Base-by-base conservation (phyloP, 2,888 invertebrate genomes). In the Hirtodrosophila trivittata region DNA sequence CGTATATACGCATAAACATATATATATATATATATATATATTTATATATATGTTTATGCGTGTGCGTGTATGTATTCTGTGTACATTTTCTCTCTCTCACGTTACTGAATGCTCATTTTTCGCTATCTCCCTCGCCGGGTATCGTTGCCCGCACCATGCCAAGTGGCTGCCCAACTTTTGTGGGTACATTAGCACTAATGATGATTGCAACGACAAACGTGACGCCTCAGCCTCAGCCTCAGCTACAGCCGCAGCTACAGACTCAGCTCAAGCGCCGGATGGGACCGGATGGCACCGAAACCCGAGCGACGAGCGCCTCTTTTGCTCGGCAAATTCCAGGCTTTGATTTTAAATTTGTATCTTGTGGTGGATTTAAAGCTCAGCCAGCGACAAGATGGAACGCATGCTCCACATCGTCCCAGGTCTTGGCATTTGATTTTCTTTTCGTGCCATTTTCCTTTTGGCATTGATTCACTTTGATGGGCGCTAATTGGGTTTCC, bases 131-230 rank as follows among this genome's bases (percentile, higher is more conserved):
- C 33, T 39, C 25, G 14, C 30, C 26, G 32, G 35, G 39, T 55
- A 49, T 32, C 41, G 39, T 50, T 42, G 45, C 67, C 54, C 51
- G 54, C 32, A 38, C 54, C 65, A 52, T 41, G 62, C 60, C 63
- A 66, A 73, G 70, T 66, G 64, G 72, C 73, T 80, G 80, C 89
- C 86, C 89, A 89, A 90, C 90, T 89, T 89, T 89, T 90, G 90
- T 89, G 91, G 90, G 90, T 90, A 90, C 90, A 90, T 90, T 90
- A 90, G 90, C 86, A 72, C 89, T 90, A 90, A 90, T 90, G 90
- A 90, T 90, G 91, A 91, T 90, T 91, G 90, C 90, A 90, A 90
- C 89, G 90, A 69, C 67, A 82, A 84, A 82, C 86, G 86, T 86
- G 82, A 80, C 77, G 81, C 80, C 62, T 64, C 59, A 57, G 57